Evolutionary conservation across 1,140 invertebrate species (phyloP).

Genomic region (Sinella curviseta): DNA sequence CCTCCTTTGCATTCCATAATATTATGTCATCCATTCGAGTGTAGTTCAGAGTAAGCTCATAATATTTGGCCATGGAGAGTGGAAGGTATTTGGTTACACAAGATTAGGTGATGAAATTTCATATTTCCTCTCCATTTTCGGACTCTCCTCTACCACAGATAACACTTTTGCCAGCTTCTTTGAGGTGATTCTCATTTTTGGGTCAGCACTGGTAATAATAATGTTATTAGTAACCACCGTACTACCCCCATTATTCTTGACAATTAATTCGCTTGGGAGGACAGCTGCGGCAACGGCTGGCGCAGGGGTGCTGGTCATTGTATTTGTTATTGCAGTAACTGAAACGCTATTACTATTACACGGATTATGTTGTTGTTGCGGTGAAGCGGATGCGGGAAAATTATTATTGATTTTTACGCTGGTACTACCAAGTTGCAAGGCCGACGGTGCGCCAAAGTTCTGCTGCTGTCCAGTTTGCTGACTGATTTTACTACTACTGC

Average conservation of each 20-base stretch:
- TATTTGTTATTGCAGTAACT: background rate
- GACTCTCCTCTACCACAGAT: constrained; percentile 24
- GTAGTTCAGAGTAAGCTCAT: no score
- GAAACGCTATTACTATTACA: background rate
- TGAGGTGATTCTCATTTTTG: background rate
- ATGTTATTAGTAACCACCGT: background rate
- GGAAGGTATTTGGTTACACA: constrained; percentile 20
- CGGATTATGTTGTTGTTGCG: background rate
- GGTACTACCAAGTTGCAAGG: background rate
- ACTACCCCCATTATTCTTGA: background rate
- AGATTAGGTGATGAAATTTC: constrained; percentile 26
- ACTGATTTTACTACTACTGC: background rate
- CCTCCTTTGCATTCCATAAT: no score
- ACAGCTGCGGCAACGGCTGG: background rate
- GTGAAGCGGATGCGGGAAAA: background rate
- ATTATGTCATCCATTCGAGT: no score
- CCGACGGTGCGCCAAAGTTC: background rate
- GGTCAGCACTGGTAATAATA: background rate
- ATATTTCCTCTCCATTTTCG: constrained; percentile 23
- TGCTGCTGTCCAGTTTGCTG: background rate
- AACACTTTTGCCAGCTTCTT: constrained; percentile 6
- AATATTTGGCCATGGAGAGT: background rate
- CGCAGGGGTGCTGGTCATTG: background rate
- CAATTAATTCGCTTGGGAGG: background rate
- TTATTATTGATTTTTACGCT: constrained; percentile 4